Conservation (phyloP, 2,113 vertebrate species). For the Psittacula cyanocephala region DNA sequence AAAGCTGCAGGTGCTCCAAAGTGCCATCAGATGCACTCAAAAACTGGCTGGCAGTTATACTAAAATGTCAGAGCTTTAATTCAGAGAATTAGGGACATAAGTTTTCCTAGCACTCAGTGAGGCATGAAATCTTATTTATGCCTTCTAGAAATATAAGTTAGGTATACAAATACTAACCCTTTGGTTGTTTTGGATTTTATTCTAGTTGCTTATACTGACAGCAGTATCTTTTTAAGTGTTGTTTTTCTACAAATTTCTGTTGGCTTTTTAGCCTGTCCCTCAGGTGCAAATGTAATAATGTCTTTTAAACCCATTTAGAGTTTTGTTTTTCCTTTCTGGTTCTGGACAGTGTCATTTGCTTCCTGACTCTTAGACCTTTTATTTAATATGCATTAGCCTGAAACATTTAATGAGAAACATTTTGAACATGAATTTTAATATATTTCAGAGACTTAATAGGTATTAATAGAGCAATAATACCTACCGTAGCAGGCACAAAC, state of each 20-base stretch:
- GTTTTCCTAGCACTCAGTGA: neutral
- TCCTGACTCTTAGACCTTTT: neutral
- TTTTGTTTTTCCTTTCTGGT: neutral
- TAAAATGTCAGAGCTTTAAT: neutral
- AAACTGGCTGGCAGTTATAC: neutral
- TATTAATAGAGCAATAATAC: slow-evolving; percentile 56
- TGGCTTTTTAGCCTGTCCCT: neutral
- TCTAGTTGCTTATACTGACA: neutral
- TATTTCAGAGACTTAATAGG: slow-evolving; percentile 40
- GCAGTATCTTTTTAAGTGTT: neutral
- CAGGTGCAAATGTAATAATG: neutral
- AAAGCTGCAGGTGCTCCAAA: neutral
- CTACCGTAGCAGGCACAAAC: slow-evolving; percentile 1
- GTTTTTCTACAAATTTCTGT: neutral
- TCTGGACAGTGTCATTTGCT: neutral
- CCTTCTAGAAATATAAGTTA: neutral
- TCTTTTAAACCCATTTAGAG: neutral
- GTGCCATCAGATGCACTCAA: neutral
- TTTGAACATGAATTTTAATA: neutral
- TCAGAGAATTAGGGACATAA: neutral
- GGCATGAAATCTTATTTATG: neutral
- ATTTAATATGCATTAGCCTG: slow-evolving; percentile 15
- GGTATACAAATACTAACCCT: neutral
- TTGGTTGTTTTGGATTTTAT: neutral
- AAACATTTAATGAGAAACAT: slow-evolving; percentile 20